Evolutionary conservation across 2,113 vertebrate genomes (phyloP), one percentile per base, ranked within the genome.

Genomic region (Brachionichthys hirsutus): DNA sequence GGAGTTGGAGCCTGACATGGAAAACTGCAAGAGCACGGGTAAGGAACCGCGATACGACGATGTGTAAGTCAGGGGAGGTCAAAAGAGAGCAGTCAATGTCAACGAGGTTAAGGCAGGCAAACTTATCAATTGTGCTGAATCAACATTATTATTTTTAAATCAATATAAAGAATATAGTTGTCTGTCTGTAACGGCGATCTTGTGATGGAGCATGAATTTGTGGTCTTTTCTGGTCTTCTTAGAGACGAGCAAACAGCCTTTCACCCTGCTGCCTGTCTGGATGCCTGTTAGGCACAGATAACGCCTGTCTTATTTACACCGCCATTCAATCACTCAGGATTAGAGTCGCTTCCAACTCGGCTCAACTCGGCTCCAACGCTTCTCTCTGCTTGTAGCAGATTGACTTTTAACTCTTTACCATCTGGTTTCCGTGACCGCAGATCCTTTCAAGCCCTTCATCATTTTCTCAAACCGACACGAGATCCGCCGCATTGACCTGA

Each of bases 391-490:
- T 19, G 16, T 14, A 56, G 56, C 59, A 34, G 53, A n/a, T n/a
- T n/a, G n/a, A n/a, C n/a, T n/a, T 69, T 77, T 46, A 73, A 67
- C 57, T 34, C 52, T 62, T 52, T 16, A 17, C 13, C n/a, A n/a
- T n/a, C n/a, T n/a, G n/a, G n/a, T n/a, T 54, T 34, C 43, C 19
- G 15, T 52, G 3, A 71, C n/a, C 38, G 66, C 79, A 98, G 97
- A 98, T 84, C 94, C 93, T 3, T 98, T 98, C 87, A 96, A 96
- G 65, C 97, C 97, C 0, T 98, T 98, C 80, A 98, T 98, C 79
- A 98, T 98, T 73, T 98, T 98, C 91, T 98, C 97, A 43, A 98
- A 98, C 80, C 97, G 97, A 35, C 97, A 98, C 0, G 97, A 98
- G 88, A 98, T 98, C 78, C 92, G 97, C 0, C 94, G 97, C 63